Conservation (phyloP, 2,888 invertebrate genomes). For the Drepanosiphum platanoidis region DNA sequence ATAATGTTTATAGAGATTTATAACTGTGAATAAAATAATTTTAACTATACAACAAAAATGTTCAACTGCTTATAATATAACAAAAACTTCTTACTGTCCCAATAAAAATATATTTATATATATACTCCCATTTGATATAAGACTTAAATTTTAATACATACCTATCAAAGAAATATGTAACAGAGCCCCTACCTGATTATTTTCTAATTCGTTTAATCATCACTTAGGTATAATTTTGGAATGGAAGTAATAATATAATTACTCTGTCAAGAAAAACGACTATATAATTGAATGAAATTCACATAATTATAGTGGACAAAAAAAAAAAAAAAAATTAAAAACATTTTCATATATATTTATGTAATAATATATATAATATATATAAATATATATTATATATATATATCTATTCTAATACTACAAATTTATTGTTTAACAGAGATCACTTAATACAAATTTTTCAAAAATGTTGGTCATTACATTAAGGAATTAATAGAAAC, state of each 20-base stretch:
- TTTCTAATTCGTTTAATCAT: slow-evolving; percentile 26
- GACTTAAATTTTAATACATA: slow-evolving; percentile 46
- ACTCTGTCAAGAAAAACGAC: not conserved
- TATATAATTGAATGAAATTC: slow-evolving; percentile 37
- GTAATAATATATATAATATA: slow-evolving; percentile 41
- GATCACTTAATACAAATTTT: slow-evolving; percentile 51
- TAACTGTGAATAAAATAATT: slow-evolving; percentile 62
- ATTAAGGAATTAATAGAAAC: slow-evolving; percentile 33
- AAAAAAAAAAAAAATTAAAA: slow-evolving; percentile 15
- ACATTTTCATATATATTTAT: slow-evolving; percentile 18
- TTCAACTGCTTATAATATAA: slow-evolving; percentile 60
- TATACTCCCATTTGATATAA: slow-evolving; percentile 51
- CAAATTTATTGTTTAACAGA: slow-evolving; percentile 36
- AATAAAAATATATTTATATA: slow-evolving; percentile 23
- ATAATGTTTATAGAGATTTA: slow-evolving; percentile 46
- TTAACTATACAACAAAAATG: slow-evolving; percentile 60
- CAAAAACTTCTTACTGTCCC: slow-evolving; percentile 50
- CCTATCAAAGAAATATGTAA: slow-evolving; percentile 35
- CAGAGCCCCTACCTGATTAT: slow-evolving; percentile 21
- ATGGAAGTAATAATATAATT: slow-evolving; percentile 36
- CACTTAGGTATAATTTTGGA: not conserved
- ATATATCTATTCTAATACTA: slow-evolving; percentile 51
- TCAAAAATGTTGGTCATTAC: slow-evolving; percentile 36
- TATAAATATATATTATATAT: slow-evolving; percentile 30
- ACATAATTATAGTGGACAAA: not conserved